Conservation (phyloP, 2,113 vertebrate genomes). For the Psilopsiagon aymara region DNA sequence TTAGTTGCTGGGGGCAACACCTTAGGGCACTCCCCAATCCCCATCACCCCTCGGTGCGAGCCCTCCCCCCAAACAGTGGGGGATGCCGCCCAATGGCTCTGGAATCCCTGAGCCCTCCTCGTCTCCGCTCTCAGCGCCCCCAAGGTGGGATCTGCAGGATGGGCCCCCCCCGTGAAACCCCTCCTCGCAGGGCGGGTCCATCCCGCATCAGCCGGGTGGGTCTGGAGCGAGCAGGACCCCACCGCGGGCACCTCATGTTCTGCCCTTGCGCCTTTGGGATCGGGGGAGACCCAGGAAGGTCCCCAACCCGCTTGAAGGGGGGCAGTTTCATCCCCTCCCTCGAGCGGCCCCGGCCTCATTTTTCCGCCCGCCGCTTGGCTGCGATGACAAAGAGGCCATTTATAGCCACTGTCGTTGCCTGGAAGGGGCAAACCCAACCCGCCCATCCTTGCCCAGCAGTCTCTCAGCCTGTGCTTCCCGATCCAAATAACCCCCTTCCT, state of each 20-base stretch:
- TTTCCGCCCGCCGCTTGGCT: background rate
- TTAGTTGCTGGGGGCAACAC: too few species aligned
- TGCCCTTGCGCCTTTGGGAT: accelerated
- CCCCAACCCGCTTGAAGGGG: background rate
- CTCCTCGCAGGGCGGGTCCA: too few species aligned
- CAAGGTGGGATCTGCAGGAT: background rate
- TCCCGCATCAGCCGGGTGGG: background rate
- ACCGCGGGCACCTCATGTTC: background rate
- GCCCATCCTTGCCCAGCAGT: background rate
- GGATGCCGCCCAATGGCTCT: accelerated
- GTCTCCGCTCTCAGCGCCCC: background rate
- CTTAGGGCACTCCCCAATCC: accelerated
- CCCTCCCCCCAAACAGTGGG: accelerated
- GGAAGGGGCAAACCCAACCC: background rate
- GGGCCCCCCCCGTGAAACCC: too few species aligned
- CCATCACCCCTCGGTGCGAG: background rate
- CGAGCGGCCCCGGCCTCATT: background rate
- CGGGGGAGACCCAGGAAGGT: background rate
- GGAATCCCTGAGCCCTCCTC: background rate
- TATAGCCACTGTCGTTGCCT: background rate
- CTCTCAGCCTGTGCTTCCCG: background rate
- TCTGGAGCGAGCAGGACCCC: background rate
- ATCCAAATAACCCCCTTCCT: background rate
- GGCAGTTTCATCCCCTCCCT: background rate
- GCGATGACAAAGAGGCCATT: slow-evolving; percentile 34